phyloP scores from a whole-genome alignment of 2,797 vertebrate genomes.

The Aldrovandia affinis region DNA sequence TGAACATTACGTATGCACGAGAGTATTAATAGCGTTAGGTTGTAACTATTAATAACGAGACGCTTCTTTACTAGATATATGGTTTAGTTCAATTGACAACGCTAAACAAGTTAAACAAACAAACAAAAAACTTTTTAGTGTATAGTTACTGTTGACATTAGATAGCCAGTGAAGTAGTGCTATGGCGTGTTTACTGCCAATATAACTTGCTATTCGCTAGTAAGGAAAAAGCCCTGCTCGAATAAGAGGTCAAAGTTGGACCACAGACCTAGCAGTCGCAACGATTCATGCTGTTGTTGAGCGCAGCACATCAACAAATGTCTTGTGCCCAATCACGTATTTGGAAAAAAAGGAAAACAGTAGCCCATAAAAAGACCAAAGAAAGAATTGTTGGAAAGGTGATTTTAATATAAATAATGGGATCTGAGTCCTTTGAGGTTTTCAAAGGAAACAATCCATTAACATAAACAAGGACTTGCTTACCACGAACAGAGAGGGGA shows the following conservation, averaged over 20 bases:
- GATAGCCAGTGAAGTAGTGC: background rate
- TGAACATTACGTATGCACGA: background rate
- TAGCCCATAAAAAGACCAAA: too few species aligned
- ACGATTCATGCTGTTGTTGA: too few species aligned
- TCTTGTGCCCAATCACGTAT: too few species aligned
- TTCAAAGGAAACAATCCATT: too few species aligned
- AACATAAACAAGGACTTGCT: background rate
- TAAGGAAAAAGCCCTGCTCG: background rate
- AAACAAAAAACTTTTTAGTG: background rate
- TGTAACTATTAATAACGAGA: background rate
- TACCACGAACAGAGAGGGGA: background rate
- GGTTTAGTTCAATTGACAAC: background rate
- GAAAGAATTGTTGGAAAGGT: too few species aligned
- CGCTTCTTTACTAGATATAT: background rate
- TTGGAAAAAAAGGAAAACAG: too few species aligned
- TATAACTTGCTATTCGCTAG: background rate
- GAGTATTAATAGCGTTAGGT: background rate
- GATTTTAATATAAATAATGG: too few species aligned
- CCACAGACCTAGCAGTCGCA: too few species aligned
- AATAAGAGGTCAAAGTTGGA: too few species aligned
- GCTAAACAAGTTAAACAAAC: background rate
- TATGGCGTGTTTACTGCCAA: background rate
- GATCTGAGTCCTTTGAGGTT: too few species aligned
- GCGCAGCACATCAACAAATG: too few species aligned
- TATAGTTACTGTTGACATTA: conserved; percentile 13